phyloP scores from a whole-genome alignment of 1,140 invertebrate species.

The Caerostris extrusa region DNA sequence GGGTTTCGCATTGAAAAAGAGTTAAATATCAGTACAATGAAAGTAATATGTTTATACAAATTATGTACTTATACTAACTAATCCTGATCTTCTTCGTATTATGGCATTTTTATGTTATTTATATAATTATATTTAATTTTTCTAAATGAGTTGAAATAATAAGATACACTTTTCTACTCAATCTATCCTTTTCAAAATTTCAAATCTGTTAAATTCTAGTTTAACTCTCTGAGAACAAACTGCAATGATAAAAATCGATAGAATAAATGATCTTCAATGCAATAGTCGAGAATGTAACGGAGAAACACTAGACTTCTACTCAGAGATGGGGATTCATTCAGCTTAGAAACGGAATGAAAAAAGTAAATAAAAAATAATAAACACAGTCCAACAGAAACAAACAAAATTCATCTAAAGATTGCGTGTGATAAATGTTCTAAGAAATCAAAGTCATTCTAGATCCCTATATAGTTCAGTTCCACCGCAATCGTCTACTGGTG shows the following conservation, averaged over 20 bases:
- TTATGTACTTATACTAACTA: too few species aligned
- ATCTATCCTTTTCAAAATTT: neutral
- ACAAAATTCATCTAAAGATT: slow-evolving; percentile 40
- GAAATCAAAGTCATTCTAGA: neutral
- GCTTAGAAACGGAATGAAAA: neutral
- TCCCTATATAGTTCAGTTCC: neutral
- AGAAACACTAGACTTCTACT: neutral
- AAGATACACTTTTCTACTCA: too few species aligned
- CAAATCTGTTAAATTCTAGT: neutral
- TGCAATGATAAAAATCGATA: neutral
- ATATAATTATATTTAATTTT: too few species aligned
- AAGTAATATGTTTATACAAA: too few species aligned
- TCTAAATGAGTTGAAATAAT: too few species aligned
- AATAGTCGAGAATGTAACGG: slow-evolving; percentile 1
- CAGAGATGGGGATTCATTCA: neutral
- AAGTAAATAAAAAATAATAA: neutral
- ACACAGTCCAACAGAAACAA: neutral
- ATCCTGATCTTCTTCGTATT: too few species aligned
- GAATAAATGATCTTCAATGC: slow-evolving; percentile 15
- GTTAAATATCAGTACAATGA: too few species aligned
- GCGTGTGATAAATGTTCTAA: slow-evolving; percentile 52
- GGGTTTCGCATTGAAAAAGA: too few species aligned
- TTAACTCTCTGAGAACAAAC: neutral
- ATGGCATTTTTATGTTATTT: too few species aligned
- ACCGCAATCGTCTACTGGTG: slow-evolving; percentile 32